Evolutionary conservation across 1,140 invertebrate genomes (phyloP), one percentile per base, ranked within the genome.

Genomic region (Melanaphis sacchari): DNA sequence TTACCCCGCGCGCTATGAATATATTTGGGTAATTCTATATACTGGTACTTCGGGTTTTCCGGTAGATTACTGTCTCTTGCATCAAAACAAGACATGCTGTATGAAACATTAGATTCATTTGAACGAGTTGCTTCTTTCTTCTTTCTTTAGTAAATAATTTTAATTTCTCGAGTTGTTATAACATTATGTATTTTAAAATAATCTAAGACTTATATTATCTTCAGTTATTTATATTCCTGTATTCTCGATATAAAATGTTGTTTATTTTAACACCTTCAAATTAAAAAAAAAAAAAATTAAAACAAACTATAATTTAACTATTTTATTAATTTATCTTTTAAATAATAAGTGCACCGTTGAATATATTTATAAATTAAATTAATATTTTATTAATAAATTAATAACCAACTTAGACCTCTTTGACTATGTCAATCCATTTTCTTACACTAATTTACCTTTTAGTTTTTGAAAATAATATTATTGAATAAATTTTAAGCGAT

Each of bases 31-130:
- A 52, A 49, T 49, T 38, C 4, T 49, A 3, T 89, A 89, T 36
- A 36, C 26, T 88, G 31, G 85, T 36, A 89, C 87, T 24, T 89
- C 87, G 46, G 11, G 46, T 89, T 89, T 89, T 89, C 87, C 40
- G 8, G 85, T 49, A 0, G 85, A 24, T 41, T 89, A 52, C n/a
- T n/a, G 59, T 21, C 87, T 24, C 36, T 52, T 52, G 8, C 36
- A 36, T 38, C 40, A 9, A 21, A 89, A 52, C 87, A 6, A 38
- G 87, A 52, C 43, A 89, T 49, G 21, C 8, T 49, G n/a, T 38
- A 36, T 89, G 26, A 38, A 52, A 89, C 38, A 85, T 31, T 85
- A 40, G 36, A n/a, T n/a, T n/a, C n/a, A n/a, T n/a, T n/a, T n/a
- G n/a, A 84, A 84, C 24, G 21, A 88, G 26, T 88, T 46, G 1